phyloP scores from a whole-genome alignment of 2,113 vertebrate species.

The Otus sunia region DNA sequence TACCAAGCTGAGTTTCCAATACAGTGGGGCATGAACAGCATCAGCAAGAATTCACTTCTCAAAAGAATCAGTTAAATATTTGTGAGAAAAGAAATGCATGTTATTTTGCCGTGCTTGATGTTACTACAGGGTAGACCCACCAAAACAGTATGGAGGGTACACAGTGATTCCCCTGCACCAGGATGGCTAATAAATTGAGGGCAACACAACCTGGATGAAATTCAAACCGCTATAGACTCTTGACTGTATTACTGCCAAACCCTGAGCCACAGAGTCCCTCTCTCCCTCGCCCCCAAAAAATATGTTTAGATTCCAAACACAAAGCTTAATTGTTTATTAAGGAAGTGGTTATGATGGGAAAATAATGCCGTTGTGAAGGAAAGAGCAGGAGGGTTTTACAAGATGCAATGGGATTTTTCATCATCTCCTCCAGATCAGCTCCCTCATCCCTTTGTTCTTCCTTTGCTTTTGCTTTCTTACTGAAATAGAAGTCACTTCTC shows the following conservation, averaged over 20 bases:
- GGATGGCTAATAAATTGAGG: not conserved
- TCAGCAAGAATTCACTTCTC: not conserved
- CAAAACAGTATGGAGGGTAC: not conserved
- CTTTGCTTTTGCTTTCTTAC: conserved; percentile 3
- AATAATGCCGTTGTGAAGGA: not conserved
- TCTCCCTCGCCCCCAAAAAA: not conserved
- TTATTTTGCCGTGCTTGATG: not conserved
- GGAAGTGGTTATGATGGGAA: conserved; percentile 43
- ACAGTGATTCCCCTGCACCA: not conserved
- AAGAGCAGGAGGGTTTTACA: conserved; percentile 15
- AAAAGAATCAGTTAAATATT: not conserved
- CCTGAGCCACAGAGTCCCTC: not conserved
- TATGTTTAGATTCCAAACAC: conserved; percentile 41
- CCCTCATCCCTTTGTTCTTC: not conserved
- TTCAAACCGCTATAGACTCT: conserved; percentile 5
- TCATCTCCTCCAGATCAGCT: not conserved
- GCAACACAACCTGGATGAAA: not conserved
- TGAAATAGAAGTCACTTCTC: conserved; percentile 36
- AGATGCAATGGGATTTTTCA: conserved; percentile 27
- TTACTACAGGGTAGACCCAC: not conserved
- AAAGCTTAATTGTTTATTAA: conserved; percentile 59
- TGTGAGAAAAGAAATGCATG: not conserved
- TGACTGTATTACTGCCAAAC: not conserved
- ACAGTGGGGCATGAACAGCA: not conserved
- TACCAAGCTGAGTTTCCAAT: not conserved